Evolutionary conservation across 2,888 invertebrate species (phyloP).

Genomic region (Blastobasis adustella): DNA sequence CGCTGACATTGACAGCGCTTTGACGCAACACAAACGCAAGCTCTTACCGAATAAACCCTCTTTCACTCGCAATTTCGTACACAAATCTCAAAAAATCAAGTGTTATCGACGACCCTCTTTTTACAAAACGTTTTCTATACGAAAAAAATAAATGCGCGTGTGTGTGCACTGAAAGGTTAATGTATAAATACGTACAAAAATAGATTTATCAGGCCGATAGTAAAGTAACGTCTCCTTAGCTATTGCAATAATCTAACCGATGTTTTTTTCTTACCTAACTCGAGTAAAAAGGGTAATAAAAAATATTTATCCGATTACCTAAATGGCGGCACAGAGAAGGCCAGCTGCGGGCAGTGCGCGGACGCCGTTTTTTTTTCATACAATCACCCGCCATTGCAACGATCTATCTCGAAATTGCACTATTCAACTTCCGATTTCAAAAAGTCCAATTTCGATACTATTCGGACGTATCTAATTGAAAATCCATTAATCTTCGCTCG

Average conservation of each 20-base stretch:
- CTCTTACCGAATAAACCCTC: slow-evolving; percentile 46
- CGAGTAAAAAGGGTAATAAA: slow-evolving; percentile 24
- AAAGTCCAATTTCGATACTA: slow-evolving; percentile 63
- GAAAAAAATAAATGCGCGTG: too few relatives aligned
- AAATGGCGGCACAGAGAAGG: slow-evolving; percentile 29
- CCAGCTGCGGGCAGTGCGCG: slow-evolving; percentile 63
- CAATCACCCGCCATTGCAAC: slow-evolving; percentile 35
- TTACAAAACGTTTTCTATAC: neutral
- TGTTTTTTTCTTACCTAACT: too few relatives aligned
- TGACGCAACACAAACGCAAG: slow-evolving; percentile 47
- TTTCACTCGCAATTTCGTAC: slow-evolving; percentile 42
- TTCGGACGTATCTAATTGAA: slow-evolving; percentile 68
- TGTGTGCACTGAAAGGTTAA: too few relatives aligned
- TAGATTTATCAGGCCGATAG: too few relatives aligned
- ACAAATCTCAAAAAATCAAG: slow-evolving; percentile 40
- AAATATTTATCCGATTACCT: slow-evolving; percentile 66
- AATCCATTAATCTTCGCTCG: slow-evolving; percentile 65
- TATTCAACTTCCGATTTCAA: slow-evolving; percentile 68
- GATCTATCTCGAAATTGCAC: slow-evolving; percentile 56
- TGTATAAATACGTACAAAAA: too few relatives aligned
- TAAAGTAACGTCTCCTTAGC: too few relatives aligned
- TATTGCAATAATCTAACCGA: too few relatives aligned
- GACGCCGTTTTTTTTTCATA: slow-evolving; percentile 49
- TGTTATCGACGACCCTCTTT: slow-evolving; percentile 37
- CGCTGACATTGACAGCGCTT: slow-evolving; percentile 66